Percentiles rank a stretch among this genome's conserved stretches.
These are phyloP conservation scores for Steromphala cineraria DNA, from an alignment of 2,888 invertebrate species.

Conservation along the genomic window DNA sequence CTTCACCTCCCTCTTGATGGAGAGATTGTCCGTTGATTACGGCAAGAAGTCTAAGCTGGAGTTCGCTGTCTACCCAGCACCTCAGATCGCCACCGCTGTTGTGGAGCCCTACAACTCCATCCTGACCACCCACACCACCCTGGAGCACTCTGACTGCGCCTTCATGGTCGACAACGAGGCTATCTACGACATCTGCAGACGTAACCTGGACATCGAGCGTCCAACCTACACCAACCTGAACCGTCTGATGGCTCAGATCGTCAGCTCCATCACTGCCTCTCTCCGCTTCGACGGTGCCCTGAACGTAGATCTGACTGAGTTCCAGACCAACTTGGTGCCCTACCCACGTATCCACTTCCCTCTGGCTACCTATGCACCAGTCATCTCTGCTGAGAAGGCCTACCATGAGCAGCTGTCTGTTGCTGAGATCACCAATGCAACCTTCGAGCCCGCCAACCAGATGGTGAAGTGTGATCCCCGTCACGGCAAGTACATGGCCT, in stretches of 20 bases:
- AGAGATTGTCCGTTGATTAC: too few species aligned
- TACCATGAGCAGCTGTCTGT: constrained; percentile 83
- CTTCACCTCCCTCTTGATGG: too few species aligned
- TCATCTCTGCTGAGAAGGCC: constrained; percentile 83
- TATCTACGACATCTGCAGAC: constrained; percentile 87
- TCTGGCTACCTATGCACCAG: constrained; percentile 7
- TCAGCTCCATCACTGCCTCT: constrained; percentile 71
- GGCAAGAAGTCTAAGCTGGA: too few species aligned
- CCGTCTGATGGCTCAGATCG: constrained; percentile 93
- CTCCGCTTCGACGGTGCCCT: constrained; percentile 78
- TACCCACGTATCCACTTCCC: constrained; percentile 6
- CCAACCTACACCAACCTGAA: constrained; percentile 93
- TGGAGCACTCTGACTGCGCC: constrained; percentile 95
- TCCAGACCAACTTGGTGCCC: constrained; percentile 2
- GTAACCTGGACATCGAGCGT: constrained; percentile 87
- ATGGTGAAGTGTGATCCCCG: constrained; percentile 85
- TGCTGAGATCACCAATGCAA: constrained; percentile 80
- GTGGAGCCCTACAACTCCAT: constrained; percentile 41
- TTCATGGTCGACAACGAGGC: constrained; percentile 98
- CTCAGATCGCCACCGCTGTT: too few species aligned
- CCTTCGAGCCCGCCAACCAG: constrained; percentile 89
- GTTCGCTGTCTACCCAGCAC: too few species aligned
- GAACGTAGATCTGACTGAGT: not conserved
- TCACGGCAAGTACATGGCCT: constrained; percentile 86
- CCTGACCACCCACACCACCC: constrained; percentile 77